A percentile compares a stretch with the other conserved stretches of the same genome.
Evolutionary conservation across 2,888 invertebrate genomes (phyloP).

Genomic region (Lamellibrachia columna): DNA sequence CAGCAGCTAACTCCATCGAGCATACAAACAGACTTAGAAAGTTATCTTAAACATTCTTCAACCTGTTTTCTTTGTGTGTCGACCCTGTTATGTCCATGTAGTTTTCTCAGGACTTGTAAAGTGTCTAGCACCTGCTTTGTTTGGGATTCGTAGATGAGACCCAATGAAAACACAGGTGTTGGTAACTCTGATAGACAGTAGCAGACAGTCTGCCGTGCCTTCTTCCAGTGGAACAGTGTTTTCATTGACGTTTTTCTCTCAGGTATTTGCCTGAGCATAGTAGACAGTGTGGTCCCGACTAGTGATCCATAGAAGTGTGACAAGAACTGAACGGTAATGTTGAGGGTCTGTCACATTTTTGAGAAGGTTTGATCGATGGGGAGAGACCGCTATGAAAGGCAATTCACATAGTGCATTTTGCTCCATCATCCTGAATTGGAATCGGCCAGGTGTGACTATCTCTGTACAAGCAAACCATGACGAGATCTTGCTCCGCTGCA

Average conservation of each 20-base stretch:
- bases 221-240: neutral
- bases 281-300: neutral
- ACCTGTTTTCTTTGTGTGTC: neutral
- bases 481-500: neutral
- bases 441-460: neutral
- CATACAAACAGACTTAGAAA: neutral
- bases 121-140: neutral
- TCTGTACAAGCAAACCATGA: neutral
- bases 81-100: neutral
- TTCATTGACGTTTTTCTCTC: neutral
- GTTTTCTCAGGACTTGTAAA: neutral
- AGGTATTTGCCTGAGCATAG: neutral
- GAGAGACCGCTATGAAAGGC: conserved; percentile 6
- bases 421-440: neutral
- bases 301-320: neutral
- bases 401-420: neutral
- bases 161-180: neutral
- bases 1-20: neutral
- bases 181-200: neutral
- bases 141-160: neutral
- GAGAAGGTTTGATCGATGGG: conserved; percentile 7
- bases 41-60: neutral
- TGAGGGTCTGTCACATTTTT: neutral
- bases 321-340: neutral
- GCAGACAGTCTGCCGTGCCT: neutral